These are phyloP conservation scores for Symphodus melops DNA, from an alignment of 2,113 vertebrate genomes.

Conservation along the genomic window DNA sequence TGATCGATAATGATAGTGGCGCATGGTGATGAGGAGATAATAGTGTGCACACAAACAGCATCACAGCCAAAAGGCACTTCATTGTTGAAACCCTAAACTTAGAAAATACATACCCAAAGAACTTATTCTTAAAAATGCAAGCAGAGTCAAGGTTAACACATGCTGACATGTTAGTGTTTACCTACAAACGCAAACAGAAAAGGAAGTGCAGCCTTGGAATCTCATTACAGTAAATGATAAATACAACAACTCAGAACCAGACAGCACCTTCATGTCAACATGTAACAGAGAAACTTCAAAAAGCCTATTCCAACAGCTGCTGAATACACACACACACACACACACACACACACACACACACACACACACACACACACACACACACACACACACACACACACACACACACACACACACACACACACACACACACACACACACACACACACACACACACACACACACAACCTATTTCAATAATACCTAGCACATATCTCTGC, in stretches of 20 bases:
- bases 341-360: background rate
- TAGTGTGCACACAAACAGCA: background rate
- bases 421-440: background rate
- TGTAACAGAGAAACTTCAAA: constrained; percentile 37
- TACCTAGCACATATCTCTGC: constrained; percentile 2
- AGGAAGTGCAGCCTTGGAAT: constrained; percentile 47
- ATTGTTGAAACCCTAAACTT: background rate
- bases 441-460: background rate
- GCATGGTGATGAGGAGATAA: constrained; percentile 16
- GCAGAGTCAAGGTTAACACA: constrained; percentile 10
- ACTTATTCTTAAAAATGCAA: background rate
- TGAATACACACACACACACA: background rate
- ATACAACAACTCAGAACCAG: constrained; percentile 38
- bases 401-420: background rate
- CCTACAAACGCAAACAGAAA: constrained; percentile 6
- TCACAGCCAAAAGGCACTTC: background rate
- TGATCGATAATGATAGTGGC: constrained; percentile 32
- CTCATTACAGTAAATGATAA: constrained; percentile 45
- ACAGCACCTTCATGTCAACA: constrained; percentile 43
- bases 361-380: background rate
- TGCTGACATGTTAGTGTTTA: constrained; percentile 4
- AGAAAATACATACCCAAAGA: background rate
- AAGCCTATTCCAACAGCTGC: constrained; percentile 20
- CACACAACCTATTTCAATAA: constrained; percentile 4
- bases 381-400: background rate